Evolutionary conservation across 2,113 vertebrate genomes (phyloP).

Genomic region (Sturnira hondurensis): DNA sequence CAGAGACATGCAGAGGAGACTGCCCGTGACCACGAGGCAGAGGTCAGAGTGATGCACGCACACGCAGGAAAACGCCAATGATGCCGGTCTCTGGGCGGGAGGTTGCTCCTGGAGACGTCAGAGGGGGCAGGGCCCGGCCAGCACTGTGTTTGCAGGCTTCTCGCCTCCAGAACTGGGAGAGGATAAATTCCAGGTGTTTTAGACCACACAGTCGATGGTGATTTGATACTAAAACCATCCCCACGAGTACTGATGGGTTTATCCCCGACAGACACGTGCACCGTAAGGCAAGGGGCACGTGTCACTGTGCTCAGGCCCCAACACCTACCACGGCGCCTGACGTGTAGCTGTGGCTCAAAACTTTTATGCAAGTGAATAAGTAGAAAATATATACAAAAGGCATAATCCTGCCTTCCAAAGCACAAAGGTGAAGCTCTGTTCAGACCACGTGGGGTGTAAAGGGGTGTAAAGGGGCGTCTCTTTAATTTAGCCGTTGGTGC

Average conservation of each 20-base stretch:
- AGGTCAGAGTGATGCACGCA: accelerated
- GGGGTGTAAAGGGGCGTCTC: background rate
- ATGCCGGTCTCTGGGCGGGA: background rate
- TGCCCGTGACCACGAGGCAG: accelerated
- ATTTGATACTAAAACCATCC: background rate
- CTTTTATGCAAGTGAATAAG: too few relatives aligned
- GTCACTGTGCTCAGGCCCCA: background rate
- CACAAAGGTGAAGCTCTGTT: background rate
- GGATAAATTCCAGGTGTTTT: too few relatives aligned
- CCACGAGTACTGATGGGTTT: accelerated
- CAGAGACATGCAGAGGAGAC: background rate
- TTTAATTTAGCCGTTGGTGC: background rate
- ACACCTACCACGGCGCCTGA: accelerated
- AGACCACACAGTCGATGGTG: accelerated
- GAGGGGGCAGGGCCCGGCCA: background rate
- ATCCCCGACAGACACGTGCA: accelerated
- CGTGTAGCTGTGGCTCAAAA: background rate
- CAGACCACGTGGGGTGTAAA: background rate
- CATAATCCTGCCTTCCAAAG: background rate
- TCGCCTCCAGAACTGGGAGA: background rate
- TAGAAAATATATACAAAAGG: background rate
- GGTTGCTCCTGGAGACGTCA: background rate
- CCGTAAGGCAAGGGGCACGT: accelerated
- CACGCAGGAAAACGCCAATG: background rate
- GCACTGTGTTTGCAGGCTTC: background rate